Conservation (phyloP, 1,140 invertebrate genomes). For the Cotesia chilonis region DNA sequence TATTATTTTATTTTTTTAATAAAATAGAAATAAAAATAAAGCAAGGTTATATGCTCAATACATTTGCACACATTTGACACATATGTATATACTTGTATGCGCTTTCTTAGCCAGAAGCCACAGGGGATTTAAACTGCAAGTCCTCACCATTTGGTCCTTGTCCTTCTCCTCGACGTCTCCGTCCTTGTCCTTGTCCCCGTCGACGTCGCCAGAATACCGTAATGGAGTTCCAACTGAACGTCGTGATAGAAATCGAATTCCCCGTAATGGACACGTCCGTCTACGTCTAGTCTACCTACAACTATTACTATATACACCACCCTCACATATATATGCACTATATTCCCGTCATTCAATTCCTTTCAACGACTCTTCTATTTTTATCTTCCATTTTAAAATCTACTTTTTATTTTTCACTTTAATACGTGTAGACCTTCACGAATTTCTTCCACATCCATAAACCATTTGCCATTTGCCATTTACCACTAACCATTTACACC, state of each 20-base stretch:
- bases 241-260: constrained; percentile 28
- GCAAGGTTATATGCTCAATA: too few relatives aligned
- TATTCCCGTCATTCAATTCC: constrained; percentile 19
- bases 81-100: constrained; percentile 5
- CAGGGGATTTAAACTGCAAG: not conserved
- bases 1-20: too few relatives aligned
- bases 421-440: not conserved
- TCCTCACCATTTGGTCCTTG: too few relatives aligned
- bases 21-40: too few relatives aligned
- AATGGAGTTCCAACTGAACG: constrained; percentile 29
- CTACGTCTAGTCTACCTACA: not conserved
- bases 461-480: too few relatives aligned
- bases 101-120: constrained; percentile 21
- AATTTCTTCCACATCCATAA: not conserved
- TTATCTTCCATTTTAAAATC: not conserved
- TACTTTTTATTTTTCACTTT: not conserved
- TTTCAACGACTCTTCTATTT: not conserved
- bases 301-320: not conserved
- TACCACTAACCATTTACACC: too few relatives aligned
- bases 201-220: not conserved
- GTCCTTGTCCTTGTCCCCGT: not conserved
- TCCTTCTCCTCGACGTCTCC: not conserved
- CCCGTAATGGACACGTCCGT: constrained; percentile 16
- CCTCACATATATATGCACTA: too few relatives aligned
- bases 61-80: too few relatives aligned